Base-by-base conservation (phyloP, 2,797 vertebrate species). In the Sciaenops ocellatus region DNA sequence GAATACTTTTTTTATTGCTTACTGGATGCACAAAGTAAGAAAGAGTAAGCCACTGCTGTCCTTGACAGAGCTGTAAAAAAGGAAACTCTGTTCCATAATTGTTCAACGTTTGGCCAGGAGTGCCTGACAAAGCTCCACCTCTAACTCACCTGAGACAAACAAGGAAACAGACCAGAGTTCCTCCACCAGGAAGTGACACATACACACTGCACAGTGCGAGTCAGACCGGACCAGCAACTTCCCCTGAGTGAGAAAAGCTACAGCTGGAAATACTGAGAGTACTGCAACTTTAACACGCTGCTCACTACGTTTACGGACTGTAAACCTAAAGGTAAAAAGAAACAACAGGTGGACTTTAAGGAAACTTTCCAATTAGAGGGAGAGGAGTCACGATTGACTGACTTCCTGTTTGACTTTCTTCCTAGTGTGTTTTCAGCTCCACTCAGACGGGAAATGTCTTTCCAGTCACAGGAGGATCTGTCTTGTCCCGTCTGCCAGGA, bases 401-500 rank as follows among this genome's bases (percentile, higher is more conserved):
- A 50, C 20, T 73, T 71, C 65, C 74, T 70, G 50, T 78, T 55
- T 47, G 11, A 4, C 16, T 15, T 5, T 56, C 18, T 26, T 41
- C 20, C 4, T n/a, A 15, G 1, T 26, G 26, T 17, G 24, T 48
- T 56, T 71, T 44, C 26, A 61, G 57, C 16, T 17, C 60, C 52
- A 9, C 5, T 26, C 10, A 26, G 4, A 34, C 18, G 54, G 26
- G 50, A 67, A 57, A 89, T 89, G 85, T 56, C 83, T 65, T 78
- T 63, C 22, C 22, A 8, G 0, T n/a, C 71, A 0, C 73, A 83
- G 16, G 56, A 66, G 24, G 68, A 87, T 6, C 38, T 85, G 0
- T 60, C 38, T 9, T 87, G 85, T 54, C 52, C 76, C 0, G 1
- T 89, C 55, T 85, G 87, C 50, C 64, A 70, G 0, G 80, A 85